These are phyloP conservation scores for Platorchestia sp. DNA, from an alignment of 1,140 invertebrate genomes.

Conservation along the genomic window DNA sequence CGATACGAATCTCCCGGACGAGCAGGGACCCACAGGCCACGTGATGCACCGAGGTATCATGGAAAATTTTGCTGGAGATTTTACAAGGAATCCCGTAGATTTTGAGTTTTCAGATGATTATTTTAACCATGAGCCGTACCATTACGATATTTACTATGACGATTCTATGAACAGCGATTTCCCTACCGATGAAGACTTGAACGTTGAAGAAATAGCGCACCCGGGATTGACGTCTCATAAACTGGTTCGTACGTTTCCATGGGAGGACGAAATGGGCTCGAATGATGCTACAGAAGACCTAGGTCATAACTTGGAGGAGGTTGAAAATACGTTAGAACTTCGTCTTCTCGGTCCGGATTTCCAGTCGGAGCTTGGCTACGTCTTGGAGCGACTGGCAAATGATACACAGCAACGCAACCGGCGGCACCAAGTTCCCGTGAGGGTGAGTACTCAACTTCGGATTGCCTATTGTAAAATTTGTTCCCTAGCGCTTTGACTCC, in stretches of 20 bases:
- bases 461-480: not conserved
- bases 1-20: not conserved
- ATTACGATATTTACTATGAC: constrained; percentile 32
- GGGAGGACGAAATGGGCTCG: not conserved
- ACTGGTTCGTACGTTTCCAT: not conserved
- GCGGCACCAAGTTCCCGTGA: not conserved
- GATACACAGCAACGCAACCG: not conserved
- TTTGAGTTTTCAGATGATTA: not conserved
- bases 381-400: constrained; percentile 24
- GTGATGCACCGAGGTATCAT: not conserved
- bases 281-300: not conserved
- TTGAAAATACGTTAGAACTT: not conserved
- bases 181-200: not conserved
- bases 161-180: constrained; percentile 33
- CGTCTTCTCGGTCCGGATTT: constrained; percentile 13
- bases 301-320: not conserved
- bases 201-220: not conserved
- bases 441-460: not conserved
- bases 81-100: not conserved
- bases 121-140: constrained; percentile 25
- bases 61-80: constrained; percentile 43
- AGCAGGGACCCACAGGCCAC: not conserved
- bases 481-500: no score
- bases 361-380: constrained; percentile 2
- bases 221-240: not conserved